Evolutionary conservation across 2,113 vertebrate species (phyloP).

Genomic region (Pelobates fuscus): DNA sequence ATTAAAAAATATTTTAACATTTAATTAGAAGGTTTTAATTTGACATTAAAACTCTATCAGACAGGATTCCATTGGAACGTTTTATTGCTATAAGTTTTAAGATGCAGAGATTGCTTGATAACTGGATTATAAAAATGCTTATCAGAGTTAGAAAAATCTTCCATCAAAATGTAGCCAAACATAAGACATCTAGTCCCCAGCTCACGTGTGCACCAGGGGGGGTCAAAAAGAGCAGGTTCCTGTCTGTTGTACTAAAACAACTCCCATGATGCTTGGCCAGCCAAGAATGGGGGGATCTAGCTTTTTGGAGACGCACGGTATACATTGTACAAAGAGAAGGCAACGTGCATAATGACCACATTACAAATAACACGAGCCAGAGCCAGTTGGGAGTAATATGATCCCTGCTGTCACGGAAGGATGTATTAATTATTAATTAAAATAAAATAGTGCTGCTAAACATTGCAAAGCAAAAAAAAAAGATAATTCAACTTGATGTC

Average conservation of each 20-base stretch:
- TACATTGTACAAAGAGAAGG: slow-evolving; percentile 53
- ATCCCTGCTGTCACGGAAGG: slow-evolving; percentile 56
- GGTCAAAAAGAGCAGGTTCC: too few relatives aligned
- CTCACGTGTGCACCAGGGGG: slow-evolving; percentile 23
- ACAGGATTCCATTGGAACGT: not conserved
- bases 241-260: too few relatives aligned
- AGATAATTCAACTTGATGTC: slow-evolving; percentile 42
- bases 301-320: too few relatives aligned
- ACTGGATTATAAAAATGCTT: not conserved
- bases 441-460: slow-evolving; percentile 39
- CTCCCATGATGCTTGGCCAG: too few relatives aligned
- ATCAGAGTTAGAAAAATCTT: not conserved
- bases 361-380: slow-evolving; percentile 50
- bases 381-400: slow-evolving; percentile 63
- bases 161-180: too few relatives aligned
- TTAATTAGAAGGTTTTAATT: too few relatives aligned
- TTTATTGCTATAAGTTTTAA: not conserved
- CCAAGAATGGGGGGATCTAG: too few relatives aligned
- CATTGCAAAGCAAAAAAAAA: slow-evolving; percentile 35
- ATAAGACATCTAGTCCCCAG: not conserved
- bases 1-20: too few relatives aligned
- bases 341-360: not conserved
- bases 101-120: not conserved
- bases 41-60: not conserved
- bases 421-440: slow-evolving; percentile 66